phyloP scores from a whole-genome alignment of 2,888 invertebrate species.

The Acleris cristana region DNA sequence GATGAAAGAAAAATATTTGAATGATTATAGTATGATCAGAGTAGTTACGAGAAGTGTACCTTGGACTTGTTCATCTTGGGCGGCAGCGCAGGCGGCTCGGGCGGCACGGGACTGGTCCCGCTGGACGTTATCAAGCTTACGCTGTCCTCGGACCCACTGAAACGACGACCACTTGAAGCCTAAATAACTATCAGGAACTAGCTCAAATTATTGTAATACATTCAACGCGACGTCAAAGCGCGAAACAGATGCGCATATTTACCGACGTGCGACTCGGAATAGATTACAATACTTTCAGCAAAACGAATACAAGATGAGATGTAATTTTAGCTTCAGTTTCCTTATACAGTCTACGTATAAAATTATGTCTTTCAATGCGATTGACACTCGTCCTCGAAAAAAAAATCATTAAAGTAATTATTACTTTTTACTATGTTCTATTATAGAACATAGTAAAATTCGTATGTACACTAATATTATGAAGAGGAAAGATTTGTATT shows the following conservation, averaged over 20 bases:
- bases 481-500: too few species aligned
- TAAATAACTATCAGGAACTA: constrained; percentile 27
- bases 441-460: too few species aligned
- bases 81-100: constrained; percentile 81
- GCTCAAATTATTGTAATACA: constrained; percentile 25
- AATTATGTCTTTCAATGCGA: too few species aligned
- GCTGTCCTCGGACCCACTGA: constrained; percentile 76
- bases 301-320: not conserved
- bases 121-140: constrained; percentile 72
- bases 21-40: too few species aligned
- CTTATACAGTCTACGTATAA: too few species aligned
- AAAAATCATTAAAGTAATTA: too few species aligned
- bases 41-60: constrained; percentile 48
- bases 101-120: constrained; percentile 78
- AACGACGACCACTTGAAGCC: not conserved
- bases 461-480: too few species aligned
- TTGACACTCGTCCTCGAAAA: too few species aligned
- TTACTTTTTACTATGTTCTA: too few species aligned
- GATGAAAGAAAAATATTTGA: too few species aligned
- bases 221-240: constrained; percentile 12
- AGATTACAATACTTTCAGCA: constrained; percentile 14
- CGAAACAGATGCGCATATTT: constrained; percentile 29
- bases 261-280: constrained; percentile 7
- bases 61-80: constrained; percentile 81
- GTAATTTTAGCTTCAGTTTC: too few species aligned